phyloP scores from a whole-genome alignment of 2,113 vertebrate species.

The Setophaga petechia region DNA sequence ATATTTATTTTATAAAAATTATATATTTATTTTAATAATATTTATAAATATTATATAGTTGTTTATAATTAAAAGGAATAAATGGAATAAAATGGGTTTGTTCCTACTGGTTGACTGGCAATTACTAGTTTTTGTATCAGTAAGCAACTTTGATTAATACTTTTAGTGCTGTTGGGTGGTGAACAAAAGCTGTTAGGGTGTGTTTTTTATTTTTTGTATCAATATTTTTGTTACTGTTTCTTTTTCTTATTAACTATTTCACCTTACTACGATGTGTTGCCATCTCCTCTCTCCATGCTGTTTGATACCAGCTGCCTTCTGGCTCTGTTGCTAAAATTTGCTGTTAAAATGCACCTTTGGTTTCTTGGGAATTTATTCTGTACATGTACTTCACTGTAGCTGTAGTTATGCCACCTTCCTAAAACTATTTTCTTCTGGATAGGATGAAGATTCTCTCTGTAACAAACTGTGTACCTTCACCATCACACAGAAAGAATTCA shows the following conservation, averaged over 20 bases:
- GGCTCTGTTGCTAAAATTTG: neutral
- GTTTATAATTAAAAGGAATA: neutral
- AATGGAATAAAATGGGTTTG: neutral
- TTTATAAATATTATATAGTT: no score
- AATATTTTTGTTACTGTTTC: neutral
- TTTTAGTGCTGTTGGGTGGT: neutral
- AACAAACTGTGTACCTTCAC: slow-evolving; percentile 99
- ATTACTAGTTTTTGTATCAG: neutral
- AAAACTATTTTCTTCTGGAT: neutral
- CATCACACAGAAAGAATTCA: slow-evolving; percentile 99
- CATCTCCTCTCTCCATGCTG: rapidly evolving
- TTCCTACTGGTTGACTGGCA: neutral
- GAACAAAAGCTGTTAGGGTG: neutral
- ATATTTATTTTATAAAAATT: no score
- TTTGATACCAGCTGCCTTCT: neutral
- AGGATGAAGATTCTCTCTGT: slow-evolving; percentile 99
- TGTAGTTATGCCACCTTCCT: neutral
- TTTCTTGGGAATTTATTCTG: neutral
- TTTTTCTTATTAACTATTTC: neutral
- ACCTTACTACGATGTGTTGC: neutral
- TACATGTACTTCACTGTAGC: neutral
- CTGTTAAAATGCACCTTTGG: rapidly evolving
- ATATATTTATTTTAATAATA: no score
- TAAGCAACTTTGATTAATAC: neutral
- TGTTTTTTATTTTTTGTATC: neutral